A percentile compares a stretch with the other conserved stretches of the same genome.
Conservation (phyloP, 53 echinoderm and acorn worm genomes). For the Echinometra lucunter region DNA sequence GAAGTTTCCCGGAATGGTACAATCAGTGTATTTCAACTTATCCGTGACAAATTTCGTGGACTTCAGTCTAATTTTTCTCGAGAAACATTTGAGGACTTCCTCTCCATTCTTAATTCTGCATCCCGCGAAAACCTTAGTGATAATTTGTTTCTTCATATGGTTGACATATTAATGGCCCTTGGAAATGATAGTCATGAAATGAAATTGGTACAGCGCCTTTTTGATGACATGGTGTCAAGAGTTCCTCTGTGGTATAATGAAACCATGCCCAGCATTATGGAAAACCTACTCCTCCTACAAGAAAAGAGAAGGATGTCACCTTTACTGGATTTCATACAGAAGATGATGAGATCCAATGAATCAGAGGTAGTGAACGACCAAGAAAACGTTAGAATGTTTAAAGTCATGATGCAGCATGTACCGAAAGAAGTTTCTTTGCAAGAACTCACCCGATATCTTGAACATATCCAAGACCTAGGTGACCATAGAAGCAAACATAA, state of each 20-base stretch:
- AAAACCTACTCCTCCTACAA: background rate
- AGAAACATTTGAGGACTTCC: background rate
- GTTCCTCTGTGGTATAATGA: background rate
- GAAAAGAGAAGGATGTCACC: background rate
- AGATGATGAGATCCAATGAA: background rate
- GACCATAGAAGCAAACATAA: background rate
- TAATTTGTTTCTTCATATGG: background rate
- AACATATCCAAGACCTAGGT: background rate
- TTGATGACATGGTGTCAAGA: background rate
- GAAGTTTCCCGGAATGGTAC: conserved; percentile 13
- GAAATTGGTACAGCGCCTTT: background rate
- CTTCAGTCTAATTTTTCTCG: background rate
- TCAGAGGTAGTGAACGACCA: background rate
- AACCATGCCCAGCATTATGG: background rate
- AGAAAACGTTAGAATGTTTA: background rate
- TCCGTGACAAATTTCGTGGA: background rate
- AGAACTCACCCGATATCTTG: background rate
- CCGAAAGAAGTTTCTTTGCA: background rate
- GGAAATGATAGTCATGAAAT: conserved; percentile 14
- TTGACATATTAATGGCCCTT: background rate
- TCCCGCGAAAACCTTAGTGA: background rate
- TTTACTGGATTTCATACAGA: background rate
- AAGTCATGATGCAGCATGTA: background rate
- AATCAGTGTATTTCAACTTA: background rate
- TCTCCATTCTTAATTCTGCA: background rate